Base-by-base conservation (phyloP, 1,140 invertebrate species). In the Panulirus ornatus region DNA sequence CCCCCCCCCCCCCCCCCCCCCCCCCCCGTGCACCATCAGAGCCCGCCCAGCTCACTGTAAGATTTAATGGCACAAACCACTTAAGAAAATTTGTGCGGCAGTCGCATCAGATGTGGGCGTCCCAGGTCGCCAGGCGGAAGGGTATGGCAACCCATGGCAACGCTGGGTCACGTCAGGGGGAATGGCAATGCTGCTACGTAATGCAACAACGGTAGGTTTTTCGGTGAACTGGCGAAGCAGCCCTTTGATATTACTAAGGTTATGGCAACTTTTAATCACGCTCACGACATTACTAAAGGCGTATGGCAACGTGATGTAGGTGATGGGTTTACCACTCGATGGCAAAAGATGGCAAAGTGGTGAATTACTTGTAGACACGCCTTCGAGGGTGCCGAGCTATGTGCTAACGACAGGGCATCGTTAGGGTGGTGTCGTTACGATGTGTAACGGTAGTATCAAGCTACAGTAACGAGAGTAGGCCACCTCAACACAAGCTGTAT, bases 41-140 rank as follows among this genome's bases (percentile, higher is more conserved):
- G 54, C 47, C 36, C 42, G 85, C 30, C 75, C 85, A 88, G 51
- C 63, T 8, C 85, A 79, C 51, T 88, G 85, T 88, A 79, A 88
- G 85, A 88, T 88, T 88, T 88, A 88, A 88, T 79, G 75, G 85
- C 85, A 79, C 85, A 88, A 88, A 88, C 85, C 85, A 88, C 85
- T 88, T 88, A 88, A 51, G 85, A 79, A 88, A 54, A 88, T 88
- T 88, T 88, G 75, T 88, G 76, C 44, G 85, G 51, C 30, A 36
- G 42, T 88, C 85, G 30, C 51, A 36, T 75, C 85, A 51, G 38
- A 54, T 88, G 73, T 47, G 75, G 85, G 54, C 85, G 75, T 88
- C 85, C 34, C 36, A 44, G 36, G 75, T 66, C 54, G 75, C 70
- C 54, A 30, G 75, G 75, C 85, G 85, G 85, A 88, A 88, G 85